Evolutionary conservation across 2,113 vertebrate genomes (phyloP).

Genomic region (Mesoclemmys tuberculata): DNA sequence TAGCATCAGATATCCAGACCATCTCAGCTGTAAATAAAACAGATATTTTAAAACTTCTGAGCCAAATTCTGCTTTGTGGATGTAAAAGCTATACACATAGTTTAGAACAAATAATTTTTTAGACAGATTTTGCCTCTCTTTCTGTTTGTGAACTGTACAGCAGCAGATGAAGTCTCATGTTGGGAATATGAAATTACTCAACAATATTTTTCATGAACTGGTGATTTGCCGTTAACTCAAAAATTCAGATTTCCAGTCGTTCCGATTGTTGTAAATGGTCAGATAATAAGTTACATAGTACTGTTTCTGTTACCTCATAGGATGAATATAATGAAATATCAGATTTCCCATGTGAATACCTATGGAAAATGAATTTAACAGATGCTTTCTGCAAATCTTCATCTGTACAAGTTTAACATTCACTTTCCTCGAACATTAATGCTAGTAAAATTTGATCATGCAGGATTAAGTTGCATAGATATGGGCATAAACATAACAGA

Average conservation of each 20-base stretch:
- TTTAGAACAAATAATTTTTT: slow-evolving; percentile 18
- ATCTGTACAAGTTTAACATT: slow-evolving; percentile 3
- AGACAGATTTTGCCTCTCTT: slow-evolving; percentile 53
- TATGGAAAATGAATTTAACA: slow-evolving; percentile 33
- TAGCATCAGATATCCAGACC: background rate
- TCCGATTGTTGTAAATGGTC: slow-evolving; percentile 54
- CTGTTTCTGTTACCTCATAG: slow-evolving; percentile 65
- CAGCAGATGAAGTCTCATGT: slow-evolving; percentile 49
- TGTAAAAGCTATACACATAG: background rate
- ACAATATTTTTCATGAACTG: slow-evolving; percentile 66
- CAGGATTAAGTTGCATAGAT: background rate
- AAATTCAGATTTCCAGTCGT: slow-evolving; percentile 65
- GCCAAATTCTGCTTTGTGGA: slow-evolving; percentile 10
- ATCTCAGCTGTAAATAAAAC: slow-evolving; percentile 7
- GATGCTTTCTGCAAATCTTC: slow-evolving; percentile 33
- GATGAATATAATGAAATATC: slow-evolving; percentile 57
- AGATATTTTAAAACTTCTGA: background rate
- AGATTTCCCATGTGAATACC: slow-evolving; percentile 48
- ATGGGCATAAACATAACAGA: background rate
- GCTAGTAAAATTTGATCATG: background rate
- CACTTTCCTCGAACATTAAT: slow-evolving; percentile 18
- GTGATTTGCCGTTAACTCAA: slow-evolving; percentile 72
- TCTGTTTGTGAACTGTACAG: slow-evolving; percentile 36
- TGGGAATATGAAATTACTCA: slow-evolving; percentile 60
- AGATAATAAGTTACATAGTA: slow-evolving; percentile 52